A percentile compares a stretch with the other conserved stretches of the same genome.
Conservation (phyloP, 1,140 invertebrate genomes). For the Heterodera carotae region DNA sequence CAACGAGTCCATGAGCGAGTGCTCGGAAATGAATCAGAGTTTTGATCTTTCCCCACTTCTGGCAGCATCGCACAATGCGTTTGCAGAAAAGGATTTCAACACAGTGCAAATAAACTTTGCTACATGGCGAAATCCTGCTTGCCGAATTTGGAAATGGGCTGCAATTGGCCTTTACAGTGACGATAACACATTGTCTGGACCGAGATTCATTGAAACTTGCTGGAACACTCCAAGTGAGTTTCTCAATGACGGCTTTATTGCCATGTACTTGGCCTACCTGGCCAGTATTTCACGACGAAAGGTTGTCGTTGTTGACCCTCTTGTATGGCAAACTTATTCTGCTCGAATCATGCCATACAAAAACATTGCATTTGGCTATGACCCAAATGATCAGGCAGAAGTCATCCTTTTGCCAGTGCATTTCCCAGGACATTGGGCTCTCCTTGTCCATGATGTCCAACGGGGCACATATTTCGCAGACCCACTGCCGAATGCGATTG, state of each 20-base stretch:
- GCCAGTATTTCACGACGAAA: constrained; percentile 1
- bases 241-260: background rate
- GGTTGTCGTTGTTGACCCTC: background rate
- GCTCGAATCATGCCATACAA: background rate
- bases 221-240: background rate
- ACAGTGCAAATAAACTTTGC: constrained; percentile 5
- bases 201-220: background rate
- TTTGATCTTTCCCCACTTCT: background rate
- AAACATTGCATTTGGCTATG: background rate
- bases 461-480: background rate
- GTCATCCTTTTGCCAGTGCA: constrained; percentile 6
- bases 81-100: background rate
- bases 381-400: background rate
- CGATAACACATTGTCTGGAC: background rate
- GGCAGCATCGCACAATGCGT: background rate
- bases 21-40: background rate
- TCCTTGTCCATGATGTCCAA: constrained; percentile 5
- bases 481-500: background rate
- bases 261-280: background rate
- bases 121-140: background rate
- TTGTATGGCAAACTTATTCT: background rate
- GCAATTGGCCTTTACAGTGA: background rate
- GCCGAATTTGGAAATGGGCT: constrained; percentile 3
- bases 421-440: constrained; percentile 3
- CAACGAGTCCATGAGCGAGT: too few relatives aligned